phyloP scores from a whole-genome alignment of 2,797 vertebrate genomes.

The Gallinago solitaria region DNA sequence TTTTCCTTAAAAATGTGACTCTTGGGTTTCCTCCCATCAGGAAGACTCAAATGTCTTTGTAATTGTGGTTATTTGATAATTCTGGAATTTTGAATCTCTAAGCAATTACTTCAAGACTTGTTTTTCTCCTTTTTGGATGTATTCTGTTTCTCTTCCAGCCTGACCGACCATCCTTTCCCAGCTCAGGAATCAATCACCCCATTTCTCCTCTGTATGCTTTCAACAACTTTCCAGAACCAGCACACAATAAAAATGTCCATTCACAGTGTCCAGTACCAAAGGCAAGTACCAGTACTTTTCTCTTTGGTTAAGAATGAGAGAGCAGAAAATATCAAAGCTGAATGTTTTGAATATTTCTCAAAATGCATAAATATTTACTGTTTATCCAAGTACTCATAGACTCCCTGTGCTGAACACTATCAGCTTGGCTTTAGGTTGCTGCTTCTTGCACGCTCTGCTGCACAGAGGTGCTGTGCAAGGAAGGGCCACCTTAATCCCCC shows the following conservation, averaged over 20 bases:
- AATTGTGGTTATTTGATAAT: not conserved
- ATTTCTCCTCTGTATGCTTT: conserved; percentile 77
- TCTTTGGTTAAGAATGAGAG: not conserved
- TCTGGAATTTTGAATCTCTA: not conserved
- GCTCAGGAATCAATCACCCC: conserved; percentile 75
- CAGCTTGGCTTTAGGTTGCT: not conserved
- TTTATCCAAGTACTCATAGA: not conserved
- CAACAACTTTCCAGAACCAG: conserved; percentile 64
- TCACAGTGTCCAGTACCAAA: conserved; percentile 73
- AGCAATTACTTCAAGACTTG: not conserved
- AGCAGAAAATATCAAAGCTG: not conserved
- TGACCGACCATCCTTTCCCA: conserved; percentile 72
- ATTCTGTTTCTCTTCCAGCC: conserved; percentile 60
- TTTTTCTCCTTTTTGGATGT: not conserved
- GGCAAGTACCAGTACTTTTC: conserved; percentile 49
- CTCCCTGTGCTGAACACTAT: not conserved
- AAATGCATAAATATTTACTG: not conserved
- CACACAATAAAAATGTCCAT: conserved; percentile 51
- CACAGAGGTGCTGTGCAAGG: not conserved
- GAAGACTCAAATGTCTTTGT: not conserved
- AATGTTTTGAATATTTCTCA: not conserved
- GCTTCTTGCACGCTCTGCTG: not conserved
- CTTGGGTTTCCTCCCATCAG: not conserved
- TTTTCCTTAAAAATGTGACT: not conserved
- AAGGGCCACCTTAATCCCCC: not conserved